These are phyloP conservation scores for Mesaphorura yosii DNA, from an alignment of 1,140 invertebrate genomes.

Conservation along the genomic window DNA sequence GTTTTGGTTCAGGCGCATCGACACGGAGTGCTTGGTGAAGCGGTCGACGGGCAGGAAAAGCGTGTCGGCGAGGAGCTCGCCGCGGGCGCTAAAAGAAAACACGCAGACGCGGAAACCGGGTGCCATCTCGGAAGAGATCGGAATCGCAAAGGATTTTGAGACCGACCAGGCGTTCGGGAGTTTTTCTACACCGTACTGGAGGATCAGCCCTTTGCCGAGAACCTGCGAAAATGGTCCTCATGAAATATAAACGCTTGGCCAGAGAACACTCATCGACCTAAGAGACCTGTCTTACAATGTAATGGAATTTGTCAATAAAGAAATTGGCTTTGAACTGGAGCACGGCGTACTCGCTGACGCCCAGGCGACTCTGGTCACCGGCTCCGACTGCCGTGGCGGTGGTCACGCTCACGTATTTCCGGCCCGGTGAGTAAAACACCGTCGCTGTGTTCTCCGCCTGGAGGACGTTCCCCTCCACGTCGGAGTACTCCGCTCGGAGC, in stretches of 20 bases:
- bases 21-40: conserved; percentile 39
- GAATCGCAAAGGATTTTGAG: conserved; percentile 38
- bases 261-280: not conserved
- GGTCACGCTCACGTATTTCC: conserved; percentile 36
- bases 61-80: conserved; percentile 45
- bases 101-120: conserved; percentile 47
- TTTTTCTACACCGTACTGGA: conserved; percentile 35
- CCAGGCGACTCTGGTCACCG: conserved; percentile 28
- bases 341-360: conserved; percentile 40
- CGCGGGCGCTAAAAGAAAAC: conserved; percentile 40
- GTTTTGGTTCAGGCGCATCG: conserved; percentile 36
- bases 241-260: not conserved
- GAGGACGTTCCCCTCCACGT: conserved; percentile 32
- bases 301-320: conserved; percentile 38
- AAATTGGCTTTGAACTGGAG: conserved; percentile 42
- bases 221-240: conserved; percentile 30
- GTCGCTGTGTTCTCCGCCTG: conserved; percentile 32
- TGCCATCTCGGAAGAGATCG: conserved; percentile 45
- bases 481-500: conserved; percentile 35
- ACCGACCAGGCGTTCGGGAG: conserved; percentile 30
- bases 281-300: conserved; percentile 36
- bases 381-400: conserved; percentile 28
- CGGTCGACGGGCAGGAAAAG: conserved; percentile 47
- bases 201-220: conserved; percentile 40
- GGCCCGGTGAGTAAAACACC: conserved; percentile 32